Evolutionary conservation across 2,888 invertebrate species (phyloP), one percentile per base, ranked within the genome.

Genomic region (Drosophila multiciliata): DNA sequence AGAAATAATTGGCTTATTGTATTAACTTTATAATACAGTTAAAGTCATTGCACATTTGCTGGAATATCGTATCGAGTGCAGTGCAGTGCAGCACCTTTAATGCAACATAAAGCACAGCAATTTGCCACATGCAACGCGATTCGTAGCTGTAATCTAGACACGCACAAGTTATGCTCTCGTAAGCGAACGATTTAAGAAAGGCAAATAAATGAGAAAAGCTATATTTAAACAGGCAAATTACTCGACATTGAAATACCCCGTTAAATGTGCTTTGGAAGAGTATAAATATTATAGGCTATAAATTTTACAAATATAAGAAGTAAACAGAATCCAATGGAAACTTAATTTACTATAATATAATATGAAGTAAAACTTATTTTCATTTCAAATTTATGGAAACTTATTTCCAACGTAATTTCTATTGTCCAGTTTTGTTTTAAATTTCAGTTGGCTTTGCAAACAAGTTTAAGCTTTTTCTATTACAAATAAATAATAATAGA

Each of bases 161-260:
- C 79, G 82, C 83, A 83, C 70, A 73, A 76, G 77, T 78, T 85
- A 85, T 85, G 85, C 89, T 89, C 88, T 89, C 89, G 88, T 85
- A 84, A 84, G 71, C 85, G 75, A 74, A 74, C 72, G 75, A 77
- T 62, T 63, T 40, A 48, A 55, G 62, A 36, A 48, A 55, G 58
- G 32, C 59, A 53, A 63, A 40, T 42, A 57, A 42, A 35, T 49
- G 12, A 26, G 11, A 20, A 20, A 33, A 53, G 36, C 17, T 23
- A 4, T 8, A 26, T 6, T 29, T 0, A n/a, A 54, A 20, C 2
- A 52, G 5, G 23, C 20, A 2, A 15, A 23, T 20, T 12, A 3
- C 35, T 23, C 50, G 45, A 62, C 23, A 26, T 9, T 26, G 0
- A 49, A 60, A 78, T 60, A 78, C 75, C 67, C 63, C 64, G 48